Base-by-base conservation (phyloP, 1,140 invertebrate species). In the Pentalonia nigronervosa region DNA sequence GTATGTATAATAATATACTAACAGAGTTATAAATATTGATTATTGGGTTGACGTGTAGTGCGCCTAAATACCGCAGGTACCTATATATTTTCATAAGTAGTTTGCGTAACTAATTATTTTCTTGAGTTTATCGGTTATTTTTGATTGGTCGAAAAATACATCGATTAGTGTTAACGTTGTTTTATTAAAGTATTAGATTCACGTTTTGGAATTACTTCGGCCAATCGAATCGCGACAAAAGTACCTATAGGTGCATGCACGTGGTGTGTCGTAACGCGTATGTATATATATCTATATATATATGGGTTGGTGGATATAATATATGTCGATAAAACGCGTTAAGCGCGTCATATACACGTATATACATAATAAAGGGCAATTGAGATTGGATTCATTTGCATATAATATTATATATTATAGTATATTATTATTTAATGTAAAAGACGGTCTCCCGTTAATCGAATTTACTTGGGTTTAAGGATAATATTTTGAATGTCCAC, bases 401-500 rank as follows among this genome's bases (percentile, higher is more conserved):
- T n/a, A n/a, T 87, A 86, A 30, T 47, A 47, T 53, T 23, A 53
- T 86, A 21, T 34, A 23, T 9, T 36, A 81, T 36, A 20, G 30
- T 20, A 53, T 7, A 53, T 53, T n/a, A n/a, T n/a, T n/a, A n/a
- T 21, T 3, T 53, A 53, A 53, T 53, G 21, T 53, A 47, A 9
- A 7, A 47, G n/a, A 50, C 30, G 47, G 30, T 48, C 4, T 84
- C 9, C 25, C 47, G n/a, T 48, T 87, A 50, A 87, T 48, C 47
- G 36, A 87, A 50, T n/a, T n/a, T 20, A n/a, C 86, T 87, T 34
- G 34, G n/a, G 30, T 86, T 86, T 86, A 47, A 47, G 7, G 45
- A 30, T 87, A 34, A 87, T n/a, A n/a, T 87, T 87, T 87, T 87
- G 86, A 87, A 87, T 87, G 48, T 48, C 20, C 45, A 87, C 47